Evolutionary conservation across 2,888 invertebrate species (phyloP), one percentile per base, ranked within the genome.

Genomic region (Hirtodrosophila histrioides): DNA sequence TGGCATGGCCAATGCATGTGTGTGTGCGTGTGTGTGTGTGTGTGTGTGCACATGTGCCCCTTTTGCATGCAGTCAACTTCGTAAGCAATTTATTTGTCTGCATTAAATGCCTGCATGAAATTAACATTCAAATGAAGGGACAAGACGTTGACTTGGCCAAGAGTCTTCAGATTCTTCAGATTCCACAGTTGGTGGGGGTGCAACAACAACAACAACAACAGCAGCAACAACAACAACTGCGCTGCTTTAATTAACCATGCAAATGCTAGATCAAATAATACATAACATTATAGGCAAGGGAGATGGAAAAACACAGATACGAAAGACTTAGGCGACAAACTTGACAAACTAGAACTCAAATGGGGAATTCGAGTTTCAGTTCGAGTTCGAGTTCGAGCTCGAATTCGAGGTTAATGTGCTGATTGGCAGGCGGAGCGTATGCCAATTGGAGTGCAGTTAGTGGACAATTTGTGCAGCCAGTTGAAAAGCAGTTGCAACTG

Each of bases 71-170:
- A 11, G 31, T 24, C 27, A 55, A 51, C 44, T 57, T 45, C 49
- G 62, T 49, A 55, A 46, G 49, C 41, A 50, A 77, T 70, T 67
- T 57, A 79, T 64, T 72, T 79, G 64, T 71, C 58, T 60, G 78
- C 72, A 48, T 55, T 37, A 45, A 69, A 75, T 78, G 55, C 75
- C 75, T 75, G 75, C 79, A 77, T 73, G 64, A 65, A 79, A 83
- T 83, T 80, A 84, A 62, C 60, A 63, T 56, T 46, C 62, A 54
- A 48, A 44, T 27, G 48, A 27, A 54, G 57, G 17, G 37, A 51
- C 81, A 41, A 62, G 50, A 50, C 46, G 9, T 11, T 1, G 36
- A 37, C 17, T 37, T 11, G 12, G 12, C 36, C 67, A 31, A 54
- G 35, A 53, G 50, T 5, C 35, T 54, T 31, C 37, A 35, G 10